phyloP scores from a whole-genome alignment of 2,113 vertebrate genomes.

The Capreolus pygargus region DNA sequence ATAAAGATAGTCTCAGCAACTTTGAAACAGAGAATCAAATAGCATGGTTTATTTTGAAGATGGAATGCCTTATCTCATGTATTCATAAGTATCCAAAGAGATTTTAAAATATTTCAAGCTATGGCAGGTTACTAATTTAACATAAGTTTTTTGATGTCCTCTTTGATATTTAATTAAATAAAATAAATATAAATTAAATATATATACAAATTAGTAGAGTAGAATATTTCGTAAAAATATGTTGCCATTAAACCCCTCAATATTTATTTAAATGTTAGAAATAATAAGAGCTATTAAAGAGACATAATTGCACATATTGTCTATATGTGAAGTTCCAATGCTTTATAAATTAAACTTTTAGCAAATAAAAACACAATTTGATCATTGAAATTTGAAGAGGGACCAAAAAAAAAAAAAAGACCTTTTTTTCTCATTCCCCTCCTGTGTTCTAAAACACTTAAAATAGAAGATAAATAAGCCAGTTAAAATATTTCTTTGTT shows the following conservation, averaged over 20 bases:
- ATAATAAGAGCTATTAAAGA: background rate
- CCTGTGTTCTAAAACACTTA: background rate
- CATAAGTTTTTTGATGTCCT: background rate
- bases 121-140: background rate
- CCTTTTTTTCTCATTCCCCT: background rate
- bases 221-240: background rate
- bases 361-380: background rate
- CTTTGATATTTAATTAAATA: background rate
- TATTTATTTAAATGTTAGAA: background rate
- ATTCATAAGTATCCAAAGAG: background rate
- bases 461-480: background rate
- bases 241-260: background rate
- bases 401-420: background rate
- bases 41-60: background rate
- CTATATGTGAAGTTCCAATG: background rate
- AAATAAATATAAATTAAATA: background rate
- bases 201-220: background rate
- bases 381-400: background rate
- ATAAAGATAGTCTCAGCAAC: background rate
- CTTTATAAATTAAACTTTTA: background rate
- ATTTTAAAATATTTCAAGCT: background rate
- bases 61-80: background rate
- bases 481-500: background rate
- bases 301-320: background rate
- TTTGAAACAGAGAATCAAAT: background rate